Base-by-base conservation (phyloP, 2,888 invertebrate genomes). In the Antitype chi region DNA sequence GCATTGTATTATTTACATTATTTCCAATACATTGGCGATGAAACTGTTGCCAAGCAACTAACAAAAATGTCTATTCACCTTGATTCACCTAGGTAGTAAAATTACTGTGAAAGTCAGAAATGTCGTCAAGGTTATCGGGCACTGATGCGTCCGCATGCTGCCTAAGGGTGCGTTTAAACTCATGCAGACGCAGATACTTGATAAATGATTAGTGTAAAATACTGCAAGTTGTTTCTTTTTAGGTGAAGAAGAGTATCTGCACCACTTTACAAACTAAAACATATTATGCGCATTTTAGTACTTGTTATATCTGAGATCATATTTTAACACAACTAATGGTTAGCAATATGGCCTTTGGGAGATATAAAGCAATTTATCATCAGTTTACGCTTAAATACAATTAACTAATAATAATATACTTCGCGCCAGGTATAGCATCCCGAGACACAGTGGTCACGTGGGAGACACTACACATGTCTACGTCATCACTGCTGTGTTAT, bases 241-340 rank as follows among this genome's bases (percentile, higher is more conserved):
- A 49, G 72, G 20, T 32, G 15, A 53, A 76, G 20, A 53, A 60
- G 2, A 78, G 25, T 62, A 49, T 25, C 23, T 4, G 32, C 15
- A 11, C 49, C 15, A n/a, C 43, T 57, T 38, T 28, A 55, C 9
- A 55, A 57, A 55, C 23, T 60, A 68, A 67, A 70, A 62, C 2
- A 67, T 60, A 75, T 71, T 83, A 80, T 71, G 80, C 70, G 9
- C 52, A 43, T 70, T 47, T 38, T 55, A 55, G 60, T 83, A 81
- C 84, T 79, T 68, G 63, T 70, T 74, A 74, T 52, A 43, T 23
- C 43, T 84, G 82, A 82, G 82, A 82, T 82, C 85, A 74, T 28
- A 59, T 64, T 68, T 28, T 64, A 80, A 60, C 74, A 84, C 32
- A 70, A 79, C 59, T 62, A 28, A 49, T 67, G 0, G 38, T 68